Conservation (phyloP, 2,888 invertebrate species). For the Dorcus parallelipipedus region DNA sequence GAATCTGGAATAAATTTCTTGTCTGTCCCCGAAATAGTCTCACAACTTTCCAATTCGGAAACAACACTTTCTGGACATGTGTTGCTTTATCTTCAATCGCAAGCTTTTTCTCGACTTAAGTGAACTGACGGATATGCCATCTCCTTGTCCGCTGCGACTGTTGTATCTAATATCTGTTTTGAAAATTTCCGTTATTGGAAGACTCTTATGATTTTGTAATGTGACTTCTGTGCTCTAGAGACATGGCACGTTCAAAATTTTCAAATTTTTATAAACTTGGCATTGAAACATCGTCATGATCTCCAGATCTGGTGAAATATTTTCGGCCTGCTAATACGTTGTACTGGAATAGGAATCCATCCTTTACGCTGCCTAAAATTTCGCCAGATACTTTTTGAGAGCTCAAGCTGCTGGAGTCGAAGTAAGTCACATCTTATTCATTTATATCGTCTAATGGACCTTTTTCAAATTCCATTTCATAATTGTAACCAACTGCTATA, state of each 20-base stretch:
- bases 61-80: slow-evolving; percentile 53
- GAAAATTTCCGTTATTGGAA: slow-evolving; percentile 74
- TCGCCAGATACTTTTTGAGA: slow-evolving; percentile 78
- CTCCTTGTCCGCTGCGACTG: slow-evolving; percentile 72
- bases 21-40: slow-evolving; percentile 61
- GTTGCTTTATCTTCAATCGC: slow-evolving; percentile 77
- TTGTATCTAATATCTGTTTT: slow-evolving; percentile 67
- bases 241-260: slow-evolving; percentile 80
- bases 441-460: slow-evolving; percentile 88
- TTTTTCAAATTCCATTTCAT: slow-evolving; percentile 77
- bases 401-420: slow-evolving; percentile 74
- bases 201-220: slow-evolving; percentile 76
- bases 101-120: slow-evolving; percentile 85
- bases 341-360: slow-evolving; percentile 87
- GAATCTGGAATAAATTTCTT: slow-evolving; percentile 57
- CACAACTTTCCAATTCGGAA: slow-evolving; percentile 57
- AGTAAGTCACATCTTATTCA: slow-evolving; percentile 86
- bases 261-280: slow-evolving; percentile 94
- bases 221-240: slow-evolving; percentile 71
- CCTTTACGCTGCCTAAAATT: slow-evolving; percentile 72
- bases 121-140: slow-evolving; percentile 82
- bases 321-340: slow-evolving; percentile 77
- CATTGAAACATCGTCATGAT: slow-evolving; percentile 89
- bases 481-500: slow-evolving; percentile 59
- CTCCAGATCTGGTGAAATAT: slow-evolving; percentile 76